Base-by-base conservation (phyloP, 2,797 vertebrate species). In the Oryzias sinensis region DNA sequence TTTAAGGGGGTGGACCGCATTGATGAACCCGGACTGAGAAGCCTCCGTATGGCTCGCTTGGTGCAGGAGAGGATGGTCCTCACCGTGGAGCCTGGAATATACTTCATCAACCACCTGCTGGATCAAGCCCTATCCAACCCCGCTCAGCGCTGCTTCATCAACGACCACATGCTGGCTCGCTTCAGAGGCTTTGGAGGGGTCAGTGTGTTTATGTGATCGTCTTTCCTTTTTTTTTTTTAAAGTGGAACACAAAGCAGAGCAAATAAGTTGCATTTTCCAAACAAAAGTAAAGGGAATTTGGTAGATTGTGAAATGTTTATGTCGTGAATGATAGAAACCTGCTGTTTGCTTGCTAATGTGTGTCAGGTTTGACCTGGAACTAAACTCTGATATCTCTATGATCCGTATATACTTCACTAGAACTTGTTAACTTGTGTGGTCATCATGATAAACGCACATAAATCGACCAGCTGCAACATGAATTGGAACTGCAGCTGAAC, bases 101-200 rank as follows among this genome's bases (percentile, higher is more conserved):
- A 99, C 82, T 98, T 99, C 90, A 98, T 99, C n/a, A 82, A 95
- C 82, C 94, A 88, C 75, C 90, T 98, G 24, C 89, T 98, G 85
- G 92, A 98, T n/a, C 86, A 94, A 57, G 97, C 96, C 0, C 89
- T 97, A 57, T 84, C 65, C 0, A 80, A 95, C 53, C 88, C 93
- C 0, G 62, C 87, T 0, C 95, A 94, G 51, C 82, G 93, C 74
- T 91, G 91, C 83, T 99, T 97, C 93, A 90, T 98, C 83, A 82
- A 96, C 82, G 88, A 3, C 0, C 60, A 91, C 3, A 85, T 92
- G 58, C 93, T 99, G 70, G 83, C 72, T 57, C 93, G 93, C 46
- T 98, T 98, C 59, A 85, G 94, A 0, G 83, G 91, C 1, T 95
- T 95, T 2, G 96, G 97, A 5, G 97, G 97, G 90, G 97, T 99